Evolutionary conservation across 1,140 invertebrate species (phyloP), one percentile per base, ranked within the genome.

Genomic region (Luehdorfia chinensis): DNA sequence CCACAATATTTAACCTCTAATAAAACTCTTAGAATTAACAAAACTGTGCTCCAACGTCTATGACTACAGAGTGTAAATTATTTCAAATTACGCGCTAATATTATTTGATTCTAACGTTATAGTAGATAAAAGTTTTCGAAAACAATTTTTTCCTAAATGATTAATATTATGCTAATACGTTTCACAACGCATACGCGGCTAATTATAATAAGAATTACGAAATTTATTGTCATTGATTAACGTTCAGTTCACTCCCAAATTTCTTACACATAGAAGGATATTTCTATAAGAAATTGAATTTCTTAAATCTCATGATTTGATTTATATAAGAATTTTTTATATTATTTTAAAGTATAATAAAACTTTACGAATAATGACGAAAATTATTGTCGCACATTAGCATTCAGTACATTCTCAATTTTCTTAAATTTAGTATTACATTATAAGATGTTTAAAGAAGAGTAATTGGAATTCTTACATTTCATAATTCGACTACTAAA

Each of bases 21-120:
- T 75, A 79, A 74, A 79, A 65, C 52, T 79, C 63, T 79, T 71
- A 64, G 46, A 55, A 53, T 53, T 64, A 78, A 79, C 66, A 69
- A 43, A 78, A 72, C 52, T 72, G 78, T 83, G 78, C 75, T 73
- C 65, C 61, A 83, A 83, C 75, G 63, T 66, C 78, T 83, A 79
- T 64, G 33, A 36, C 75, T 83, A 83, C 72, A 21, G 55, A 79
- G 74, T 79, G 75, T 74, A 83, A 83, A 77, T 68, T 45, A 71
- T 67, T 65, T 61, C 47, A 47, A 71, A 71, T 76, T 75, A 75
- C 60, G 51, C 46, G 25, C 66, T 71, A 69, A 23, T 8, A 43
- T 55, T 57, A 52, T 55, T 37, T 11, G 5, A 41, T 52, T 37
- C 45, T 55, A 55, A 54, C 16, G 34, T 52, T 54, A 54, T 18